phyloP scores from a whole-genome alignment of 2,797 vertebrate species.

The Semotilus atromaculatus region DNA sequence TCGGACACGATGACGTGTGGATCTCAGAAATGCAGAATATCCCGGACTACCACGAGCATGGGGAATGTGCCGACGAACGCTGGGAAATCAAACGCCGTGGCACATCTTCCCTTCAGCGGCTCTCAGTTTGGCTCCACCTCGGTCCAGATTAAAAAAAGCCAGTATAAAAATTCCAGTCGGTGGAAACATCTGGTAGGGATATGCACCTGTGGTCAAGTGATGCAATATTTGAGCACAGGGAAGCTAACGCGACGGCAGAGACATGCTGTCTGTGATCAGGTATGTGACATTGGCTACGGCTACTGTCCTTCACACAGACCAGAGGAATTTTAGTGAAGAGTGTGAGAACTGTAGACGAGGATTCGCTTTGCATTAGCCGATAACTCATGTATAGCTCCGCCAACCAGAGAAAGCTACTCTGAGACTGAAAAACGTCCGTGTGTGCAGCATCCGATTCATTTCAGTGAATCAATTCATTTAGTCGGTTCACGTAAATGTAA shows the following conservation, averaged over 20 bases:
- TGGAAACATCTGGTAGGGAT: slow-evolving; percentile 69
- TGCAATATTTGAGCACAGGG: slow-evolving; percentile 61
- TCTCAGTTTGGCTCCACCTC: slow-evolving; percentile 39
- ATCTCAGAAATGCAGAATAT: slow-evolving; percentile 47
- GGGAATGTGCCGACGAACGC: slow-evolving; percentile 47
- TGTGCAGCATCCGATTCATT: not conserved
- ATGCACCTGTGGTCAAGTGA: slow-evolving; percentile 65
- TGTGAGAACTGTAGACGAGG: slow-evolving; percentile 71
- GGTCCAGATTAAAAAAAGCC: slow-evolving; percentile 15
- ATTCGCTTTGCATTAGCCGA: slow-evolving; percentile 23
- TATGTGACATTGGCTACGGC: slow-evolving; percentile 61
- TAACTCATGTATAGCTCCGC: not conserved
- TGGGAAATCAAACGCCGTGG: slow-evolving; percentile 37
- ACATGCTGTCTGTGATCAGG: slow-evolving; percentile 63
- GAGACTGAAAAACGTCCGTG: not conserved
- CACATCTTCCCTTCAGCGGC: slow-evolving; percentile 33
- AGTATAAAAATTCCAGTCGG: slow-evolving; percentile 62
- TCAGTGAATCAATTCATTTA: not conserved
- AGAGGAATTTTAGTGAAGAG: slow-evolving; percentile 76
- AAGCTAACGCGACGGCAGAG: slow-evolving; percentile 58
- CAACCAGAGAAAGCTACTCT: not conserved
- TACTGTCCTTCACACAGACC: slow-evolving; percentile 67
- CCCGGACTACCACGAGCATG: slow-evolving; percentile 37
- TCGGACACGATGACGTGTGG: slow-evolving; percentile 35
- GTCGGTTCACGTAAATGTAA: not conserved